phyloP scores from a whole-genome alignment of 2,888 invertebrate species.

The Apomyelois bistriatella region DNA sequence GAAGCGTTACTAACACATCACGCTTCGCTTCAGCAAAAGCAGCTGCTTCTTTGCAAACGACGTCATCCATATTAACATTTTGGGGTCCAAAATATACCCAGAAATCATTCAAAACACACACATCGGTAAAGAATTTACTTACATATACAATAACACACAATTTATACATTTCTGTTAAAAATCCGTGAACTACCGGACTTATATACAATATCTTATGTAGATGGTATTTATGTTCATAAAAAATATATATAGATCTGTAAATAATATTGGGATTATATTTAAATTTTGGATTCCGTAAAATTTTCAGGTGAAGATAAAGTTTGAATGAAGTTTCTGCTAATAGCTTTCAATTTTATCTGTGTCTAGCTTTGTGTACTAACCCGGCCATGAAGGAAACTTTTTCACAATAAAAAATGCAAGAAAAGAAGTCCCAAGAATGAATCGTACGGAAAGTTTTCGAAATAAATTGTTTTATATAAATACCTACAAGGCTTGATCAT shows the following conservation, averaged over 20 bases:
- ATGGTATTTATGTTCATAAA: conserved; percentile 22
- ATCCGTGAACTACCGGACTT: conserved; percentile 59
- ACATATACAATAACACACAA: conserved; percentile 30
- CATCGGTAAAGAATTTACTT: conserved; percentile 24
- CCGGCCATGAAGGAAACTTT: conserved; percentile 58
- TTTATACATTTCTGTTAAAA: conserved; percentile 28
- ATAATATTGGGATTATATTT: conserved; percentile 24
- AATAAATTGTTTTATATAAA: background rate
- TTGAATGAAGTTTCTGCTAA: conserved; percentile 39
- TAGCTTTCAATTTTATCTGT: conserved; percentile 61
- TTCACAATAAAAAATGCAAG: conserved; percentile 11
- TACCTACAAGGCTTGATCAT: background rate
- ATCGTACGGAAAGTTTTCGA: conserved; percentile 5
- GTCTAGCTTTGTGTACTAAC: conserved; percentile 71
- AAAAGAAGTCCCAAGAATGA: conserved; percentile 5
- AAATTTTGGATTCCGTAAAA: conserved; percentile 36
- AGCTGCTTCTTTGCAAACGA: conserved; percentile 60
- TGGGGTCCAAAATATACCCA: conserved; percentile 25
- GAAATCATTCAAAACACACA: conserved; percentile 30
- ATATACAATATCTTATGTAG: conserved; percentile 26
- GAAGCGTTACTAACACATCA: conserved; percentile 25
- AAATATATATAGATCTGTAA: conserved; percentile 17
- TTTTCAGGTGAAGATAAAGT: conserved; percentile 66
- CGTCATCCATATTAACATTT: conserved; percentile 28
- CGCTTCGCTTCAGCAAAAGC: conserved; percentile 69